Base-by-base conservation (phyloP, 2,113 vertebrate species). In the Apus apus region DNA sequence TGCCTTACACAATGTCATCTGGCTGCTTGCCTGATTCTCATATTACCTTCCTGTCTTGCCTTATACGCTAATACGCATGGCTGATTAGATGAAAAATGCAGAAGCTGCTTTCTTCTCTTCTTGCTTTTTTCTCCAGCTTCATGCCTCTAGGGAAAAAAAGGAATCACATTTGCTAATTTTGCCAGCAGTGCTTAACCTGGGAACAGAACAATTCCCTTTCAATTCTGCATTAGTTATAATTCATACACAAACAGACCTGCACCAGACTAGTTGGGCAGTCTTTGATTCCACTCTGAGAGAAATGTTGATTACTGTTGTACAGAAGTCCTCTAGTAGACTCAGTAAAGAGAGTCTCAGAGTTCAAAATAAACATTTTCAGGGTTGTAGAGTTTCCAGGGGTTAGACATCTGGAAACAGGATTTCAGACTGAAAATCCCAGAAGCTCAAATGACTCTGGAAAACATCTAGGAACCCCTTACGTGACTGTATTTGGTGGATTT, bases 1-100 rank as follows among this genome's bases (percentile, higher is more conserved):
- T 96, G 96, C 93, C 94, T 96, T 96, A 96, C 92, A 96, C 94
- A 95, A 96, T 96, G 95, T 97, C 93, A 96, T 93, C 95, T 97
- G 95, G 97, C 97, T 96, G 89, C 82, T 88, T 97, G 95, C 94
- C 97, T 94, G 94, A 89, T 96, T 96, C 95, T 97, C 92, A 45
- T 96, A 95, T 96, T 96, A 97, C 91, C 93, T 97, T 96, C 94
- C 92, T 96, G 93, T 96, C 93, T 96, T 93, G 86, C 93, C 90
- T 97, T 96, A 96, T 93, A 81, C 85, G 0, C 87, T 95, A 97
- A 96, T 94, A 95, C 30, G 85, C 95, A 96, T 89, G 89, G 93
- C 81, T 96, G 95, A 97, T 97, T 94, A 90, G 93, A 96, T 91
- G 87, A 93, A 95, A 96, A 97, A 97, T 64, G 78, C 88, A 97